A percentile compares a stretch with the other conserved stretches of the same genome.
Conservation (phyloP, 2,797 vertebrate species). For the Enteromius radiatus region DNA sequence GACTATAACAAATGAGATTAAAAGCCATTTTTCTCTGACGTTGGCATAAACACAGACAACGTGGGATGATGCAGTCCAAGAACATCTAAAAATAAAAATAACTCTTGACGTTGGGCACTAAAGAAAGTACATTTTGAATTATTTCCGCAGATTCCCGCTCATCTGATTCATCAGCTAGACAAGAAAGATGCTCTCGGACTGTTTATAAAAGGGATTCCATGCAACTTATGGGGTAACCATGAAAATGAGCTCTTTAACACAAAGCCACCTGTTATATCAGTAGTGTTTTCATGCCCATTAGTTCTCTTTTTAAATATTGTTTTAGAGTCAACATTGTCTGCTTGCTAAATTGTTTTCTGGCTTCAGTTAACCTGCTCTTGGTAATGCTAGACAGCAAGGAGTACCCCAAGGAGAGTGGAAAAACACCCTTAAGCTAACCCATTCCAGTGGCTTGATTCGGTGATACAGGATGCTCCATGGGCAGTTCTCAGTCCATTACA, state of each 20-base stretch:
- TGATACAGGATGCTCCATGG: slow-evolving; percentile 19
- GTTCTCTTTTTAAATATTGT: slow-evolving; percentile 30
- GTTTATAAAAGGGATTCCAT: slow-evolving; percentile 57
- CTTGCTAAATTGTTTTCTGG: slow-evolving; percentile 54
- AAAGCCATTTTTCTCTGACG: slow-evolving; percentile 40
- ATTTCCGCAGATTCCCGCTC: not conserved
- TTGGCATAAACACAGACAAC: slow-evolving; percentile 52
- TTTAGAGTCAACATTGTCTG: slow-evolving; percentile 35
- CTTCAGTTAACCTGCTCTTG: slow-evolving; percentile 47
- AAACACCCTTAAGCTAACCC: slow-evolving; percentile 60
- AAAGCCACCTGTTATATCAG: slow-evolving; percentile 43
- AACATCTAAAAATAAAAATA: slow-evolving; percentile 35
- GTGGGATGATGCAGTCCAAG: slow-evolving; percentile 21
- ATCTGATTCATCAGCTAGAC: slow-evolving; percentile 26
- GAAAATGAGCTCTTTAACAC: slow-evolving; percentile 41
- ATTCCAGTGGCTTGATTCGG: slow-evolving; percentile 39
- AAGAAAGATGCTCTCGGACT: slow-evolving; percentile 38
- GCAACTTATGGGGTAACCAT: slow-evolving; percentile 46
- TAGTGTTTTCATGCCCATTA: not conserved
- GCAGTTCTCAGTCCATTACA: slow-evolving; percentile 27
- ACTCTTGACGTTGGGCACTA: not conserved
- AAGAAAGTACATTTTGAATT: not conserved
- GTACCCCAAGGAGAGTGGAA: slow-evolving; percentile 47
- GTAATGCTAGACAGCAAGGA: slow-evolving; percentile 49
- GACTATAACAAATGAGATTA: slow-evolving; percentile 37